phyloP scores from a whole-genome alignment of 92 coral and sea anemone species.

The Phenganax subtilis region DNA sequence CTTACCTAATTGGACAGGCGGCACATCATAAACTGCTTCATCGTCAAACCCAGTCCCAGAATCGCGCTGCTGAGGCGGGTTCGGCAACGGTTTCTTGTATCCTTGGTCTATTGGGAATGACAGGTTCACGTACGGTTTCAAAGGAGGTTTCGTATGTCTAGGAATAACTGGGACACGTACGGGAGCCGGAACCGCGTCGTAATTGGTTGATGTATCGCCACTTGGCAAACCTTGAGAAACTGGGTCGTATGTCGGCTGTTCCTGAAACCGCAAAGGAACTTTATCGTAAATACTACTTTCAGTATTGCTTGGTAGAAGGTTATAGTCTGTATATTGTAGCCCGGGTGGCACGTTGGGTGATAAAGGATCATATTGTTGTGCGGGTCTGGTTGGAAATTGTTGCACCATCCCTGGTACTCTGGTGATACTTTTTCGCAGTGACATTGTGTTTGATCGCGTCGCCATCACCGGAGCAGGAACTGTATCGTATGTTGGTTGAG shows the following conservation, averaged over 20 bases:
- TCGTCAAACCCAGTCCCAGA: conserved; percentile 28
- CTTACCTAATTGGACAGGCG: conserved; percentile 4
- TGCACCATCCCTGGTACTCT: neutral
- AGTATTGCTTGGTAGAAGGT: neutral
- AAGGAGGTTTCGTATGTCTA: neutral
- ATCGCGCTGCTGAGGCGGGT: conserved; percentile 14
- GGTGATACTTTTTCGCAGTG: too few relatives aligned
- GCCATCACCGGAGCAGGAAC: neutral
- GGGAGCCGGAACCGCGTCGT: neutral
- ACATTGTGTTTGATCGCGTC: neutral
- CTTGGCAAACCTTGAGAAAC: too few relatives aligned
- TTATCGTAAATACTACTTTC: conserved; percentile 1
- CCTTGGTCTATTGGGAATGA: neutral
- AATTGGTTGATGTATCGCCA: neutral
- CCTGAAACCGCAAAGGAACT: neutral
- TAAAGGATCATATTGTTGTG: neutral
- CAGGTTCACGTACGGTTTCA: conserved; percentile 18
- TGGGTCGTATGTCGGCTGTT: conserved; percentile 9
- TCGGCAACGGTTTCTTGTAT: conserved; percentile 39
- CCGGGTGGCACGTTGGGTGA: neutral
- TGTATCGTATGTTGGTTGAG: conserved; percentile 7
- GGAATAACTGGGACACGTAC: neutral
- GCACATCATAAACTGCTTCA: neutral
- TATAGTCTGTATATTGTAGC: conserved; percentile 1
- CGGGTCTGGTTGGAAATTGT: neutral